Evolutionary conservation across 2,113 vertebrate genomes (phyloP).

Genomic region (Vidua macroura): DNA sequence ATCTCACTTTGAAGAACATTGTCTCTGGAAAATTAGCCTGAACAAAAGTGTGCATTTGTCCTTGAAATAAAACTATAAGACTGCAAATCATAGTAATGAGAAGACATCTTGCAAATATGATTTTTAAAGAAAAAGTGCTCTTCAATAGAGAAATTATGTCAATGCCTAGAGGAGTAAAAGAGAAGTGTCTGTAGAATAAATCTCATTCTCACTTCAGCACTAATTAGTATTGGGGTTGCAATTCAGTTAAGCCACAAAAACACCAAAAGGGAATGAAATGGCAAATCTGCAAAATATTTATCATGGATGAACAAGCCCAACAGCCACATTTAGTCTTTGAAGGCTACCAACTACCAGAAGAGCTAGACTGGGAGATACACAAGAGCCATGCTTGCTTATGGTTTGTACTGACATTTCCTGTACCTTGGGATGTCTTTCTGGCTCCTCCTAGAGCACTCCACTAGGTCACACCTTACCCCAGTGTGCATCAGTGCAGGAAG

Average conservation of each 20-base stretch:
- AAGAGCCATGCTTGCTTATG: neutral
- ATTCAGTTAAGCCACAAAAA: constrained; percentile 6
- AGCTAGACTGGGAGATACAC: neutral
- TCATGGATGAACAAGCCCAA: neutral
- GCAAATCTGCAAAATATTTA: neutral
- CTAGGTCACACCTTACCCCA: neutral
- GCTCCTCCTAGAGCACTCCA: neutral
- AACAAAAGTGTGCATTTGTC: neutral
- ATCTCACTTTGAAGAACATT: neutral
- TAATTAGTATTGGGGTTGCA: neutral
- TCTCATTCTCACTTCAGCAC: neutral
- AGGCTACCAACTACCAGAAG: neutral
- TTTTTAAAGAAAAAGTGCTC: neutral
- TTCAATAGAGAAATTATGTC: neutral
- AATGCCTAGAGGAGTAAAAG: neutral
- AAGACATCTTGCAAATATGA: neutral
- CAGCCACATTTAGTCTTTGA: neutral
- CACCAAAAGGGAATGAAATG: neutral
- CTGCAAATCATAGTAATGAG: neutral
- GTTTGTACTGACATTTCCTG: neutral
- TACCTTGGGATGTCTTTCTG: neutral
- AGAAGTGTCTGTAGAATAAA: neutral
- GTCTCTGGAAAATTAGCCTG: neutral
- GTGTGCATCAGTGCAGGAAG: neutral
- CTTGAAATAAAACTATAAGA: neutral